Percentiles rank a stretch among this genome's conserved stretches.
Conservation (phyloP, 2,797 vertebrate species). For the Macroramphosus scolopax region DNA sequence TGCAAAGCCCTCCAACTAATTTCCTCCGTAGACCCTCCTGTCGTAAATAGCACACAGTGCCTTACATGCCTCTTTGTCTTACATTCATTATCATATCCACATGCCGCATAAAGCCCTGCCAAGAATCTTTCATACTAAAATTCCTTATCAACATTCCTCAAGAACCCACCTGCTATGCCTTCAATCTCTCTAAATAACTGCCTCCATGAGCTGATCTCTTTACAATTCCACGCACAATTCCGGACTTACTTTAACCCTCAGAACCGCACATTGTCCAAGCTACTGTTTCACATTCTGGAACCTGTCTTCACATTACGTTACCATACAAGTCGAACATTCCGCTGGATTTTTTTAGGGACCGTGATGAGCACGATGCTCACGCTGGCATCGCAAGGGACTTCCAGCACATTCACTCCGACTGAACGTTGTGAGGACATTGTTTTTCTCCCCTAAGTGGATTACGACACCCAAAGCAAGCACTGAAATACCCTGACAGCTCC, state of each 20-base stretch:
- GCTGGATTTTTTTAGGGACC: slow-evolving; percentile 15
- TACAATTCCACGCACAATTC: slow-evolving; percentile 50
- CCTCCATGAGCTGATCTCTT: slow-evolving; percentile 40
- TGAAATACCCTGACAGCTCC: slow-evolving; percentile 32
- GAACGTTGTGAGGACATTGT: slow-evolving; percentile 33
- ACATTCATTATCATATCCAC: slow-evolving; percentile 59
- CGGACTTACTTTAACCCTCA: slow-evolving; percentile 54
- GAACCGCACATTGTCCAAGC: slow-evolving; percentile 41
- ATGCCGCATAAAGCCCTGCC: slow-evolving; percentile 45
- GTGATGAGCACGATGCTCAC: slow-evolving; percentile 11
- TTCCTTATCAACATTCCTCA: slow-evolving; percentile 64
- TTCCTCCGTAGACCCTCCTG: slow-evolving; percentile 53
- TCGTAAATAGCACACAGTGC: slow-evolving; percentile 55
- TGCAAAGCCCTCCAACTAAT: slow-evolving; percentile 51
- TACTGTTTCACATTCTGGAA: slow-evolving; percentile 41
- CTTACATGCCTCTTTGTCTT: slow-evolving; percentile 56
- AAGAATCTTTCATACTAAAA: slow-evolving; percentile 53
- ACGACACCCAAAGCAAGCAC: too few relatives aligned
- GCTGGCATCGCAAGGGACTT: slow-evolving; percentile 18
- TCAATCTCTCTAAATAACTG: slow-evolving; percentile 45
- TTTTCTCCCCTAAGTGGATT: too few relatives aligned
- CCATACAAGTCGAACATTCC: slow-evolving; percentile 19
- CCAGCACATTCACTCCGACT: slow-evolving; percentile 27
- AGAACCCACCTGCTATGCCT: slow-evolving; percentile 68
- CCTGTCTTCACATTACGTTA: slow-evolving; percentile 19